Conservation (phyloP, 2,113 vertebrate genomes). For the Hyaena hyaena region DNA sequence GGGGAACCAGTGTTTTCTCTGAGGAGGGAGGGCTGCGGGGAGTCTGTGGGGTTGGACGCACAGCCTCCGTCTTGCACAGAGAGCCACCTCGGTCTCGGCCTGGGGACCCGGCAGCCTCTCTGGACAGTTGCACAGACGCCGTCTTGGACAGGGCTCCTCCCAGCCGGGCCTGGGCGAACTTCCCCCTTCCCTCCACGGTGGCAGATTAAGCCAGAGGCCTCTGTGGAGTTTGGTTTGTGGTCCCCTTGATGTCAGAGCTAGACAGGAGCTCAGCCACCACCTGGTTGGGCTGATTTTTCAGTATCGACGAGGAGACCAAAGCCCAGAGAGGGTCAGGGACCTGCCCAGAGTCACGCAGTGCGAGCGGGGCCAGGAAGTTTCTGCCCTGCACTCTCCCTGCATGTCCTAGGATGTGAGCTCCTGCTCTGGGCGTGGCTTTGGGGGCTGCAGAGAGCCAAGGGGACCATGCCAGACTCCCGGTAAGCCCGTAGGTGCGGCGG, state of each 20-base stretch:
- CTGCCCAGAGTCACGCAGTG: not conserved
- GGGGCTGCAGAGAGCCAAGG: not conserved
- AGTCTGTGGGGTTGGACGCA: not conserved
- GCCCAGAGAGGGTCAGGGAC: not conserved
- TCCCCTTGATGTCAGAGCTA: not conserved
- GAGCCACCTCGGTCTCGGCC: not conserved
- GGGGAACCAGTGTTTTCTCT: not conserved
- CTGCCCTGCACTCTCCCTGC: not conserved
- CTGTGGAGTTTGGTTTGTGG: not conserved
- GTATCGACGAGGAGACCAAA: not conserved
- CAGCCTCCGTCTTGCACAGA: fast-evolving
- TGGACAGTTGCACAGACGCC: not conserved
- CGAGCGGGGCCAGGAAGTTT: not conserved
- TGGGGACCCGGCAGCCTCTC: not conserved
- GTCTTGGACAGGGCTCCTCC: not conserved
- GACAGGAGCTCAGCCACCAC: not conserved
- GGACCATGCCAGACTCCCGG: not conserved
- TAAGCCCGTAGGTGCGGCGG: not conserved
- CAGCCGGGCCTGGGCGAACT: not conserved
- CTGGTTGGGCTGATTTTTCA: not conserved
- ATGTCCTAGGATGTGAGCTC: not conserved
- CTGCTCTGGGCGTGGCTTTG: not conserved
- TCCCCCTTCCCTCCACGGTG: fast-evolving
- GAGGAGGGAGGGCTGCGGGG: too few relatives aligned
- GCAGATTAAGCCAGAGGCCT: not conserved